Evolutionary conservation across 2,888 invertebrate genomes (phyloP).

Genomic region (Aethes cnicana): DNA sequence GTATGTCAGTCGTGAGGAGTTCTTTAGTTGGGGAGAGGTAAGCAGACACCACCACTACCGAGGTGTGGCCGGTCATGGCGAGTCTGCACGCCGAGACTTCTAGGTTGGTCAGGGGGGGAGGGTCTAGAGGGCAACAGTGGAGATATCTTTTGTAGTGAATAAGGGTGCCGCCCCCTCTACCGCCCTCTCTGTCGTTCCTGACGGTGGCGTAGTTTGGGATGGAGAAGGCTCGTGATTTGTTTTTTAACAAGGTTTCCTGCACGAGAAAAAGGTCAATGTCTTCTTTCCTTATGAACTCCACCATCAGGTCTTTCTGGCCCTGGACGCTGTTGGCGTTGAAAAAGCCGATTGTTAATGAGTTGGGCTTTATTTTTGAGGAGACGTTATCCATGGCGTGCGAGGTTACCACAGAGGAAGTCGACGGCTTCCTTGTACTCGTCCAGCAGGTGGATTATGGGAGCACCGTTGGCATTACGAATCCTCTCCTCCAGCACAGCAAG

Average conservation of each 20-base stretch:
- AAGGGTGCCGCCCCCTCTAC: neutral
- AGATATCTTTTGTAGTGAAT: neutral
- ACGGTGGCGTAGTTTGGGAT: too few species aligned
- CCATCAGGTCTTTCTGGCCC: neutral
- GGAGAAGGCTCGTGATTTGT: too few species aligned
- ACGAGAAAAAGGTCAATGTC: neutral
- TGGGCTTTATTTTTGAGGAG: neutral
- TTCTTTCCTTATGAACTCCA: neutral
- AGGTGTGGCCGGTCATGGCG: neutral
- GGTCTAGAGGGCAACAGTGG: neutral
- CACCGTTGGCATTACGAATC: too few species aligned
- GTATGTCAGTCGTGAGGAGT: neutral
- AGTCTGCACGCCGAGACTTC: neutral
- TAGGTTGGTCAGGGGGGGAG: neutral
- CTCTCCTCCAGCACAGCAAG: neutral
- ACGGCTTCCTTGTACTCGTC: too few species aligned
- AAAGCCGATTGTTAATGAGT: neutral
- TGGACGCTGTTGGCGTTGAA: neutral
- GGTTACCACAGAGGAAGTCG: neutral
- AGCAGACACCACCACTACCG: neutral
- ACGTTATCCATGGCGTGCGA: too few species aligned
- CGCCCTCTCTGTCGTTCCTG: too few species aligned
- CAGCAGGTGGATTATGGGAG: too few species aligned
- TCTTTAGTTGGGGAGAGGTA: neutral
- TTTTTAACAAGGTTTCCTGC: neutral